Percentiles rank a stretch among this genome's conserved stretches.
Conservation (phyloP, 2,888 invertebrate genomes). For the Drosophila algonquin region DNA sequence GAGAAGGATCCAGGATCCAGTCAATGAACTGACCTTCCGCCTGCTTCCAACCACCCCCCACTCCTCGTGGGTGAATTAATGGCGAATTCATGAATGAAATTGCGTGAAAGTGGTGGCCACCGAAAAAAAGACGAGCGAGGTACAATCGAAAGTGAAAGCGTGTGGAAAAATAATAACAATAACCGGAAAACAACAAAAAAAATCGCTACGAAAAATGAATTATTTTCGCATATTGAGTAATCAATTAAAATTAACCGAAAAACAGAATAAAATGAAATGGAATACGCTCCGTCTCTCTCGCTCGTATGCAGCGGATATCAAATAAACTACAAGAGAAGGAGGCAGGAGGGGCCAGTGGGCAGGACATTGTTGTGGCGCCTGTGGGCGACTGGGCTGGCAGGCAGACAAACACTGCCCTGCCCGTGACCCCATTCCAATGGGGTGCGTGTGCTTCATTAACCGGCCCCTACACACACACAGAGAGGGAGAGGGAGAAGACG, state of each 20-base stretch:
- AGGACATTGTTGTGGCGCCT: conserved; percentile 42
- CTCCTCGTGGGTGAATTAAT: conserved; percentile 43
- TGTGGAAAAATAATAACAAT: conserved; percentile 50
- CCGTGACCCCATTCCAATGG: conserved; percentile 74
- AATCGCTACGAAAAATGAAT: conserved; percentile 48
- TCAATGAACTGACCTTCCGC: conserved; percentile 41
- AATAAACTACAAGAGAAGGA: conserved; percentile 6
- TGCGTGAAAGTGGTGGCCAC: conserved; percentile 44
- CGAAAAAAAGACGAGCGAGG: conserved; percentile 16
- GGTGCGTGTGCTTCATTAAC: conserved; percentile 77
- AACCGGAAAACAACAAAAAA: conserved; percentile 33
- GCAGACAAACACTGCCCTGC: conserved; percentile 49
- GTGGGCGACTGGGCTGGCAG: conserved; percentile 10
- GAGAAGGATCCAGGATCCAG: not conserved
- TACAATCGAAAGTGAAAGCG: conserved; percentile 63
- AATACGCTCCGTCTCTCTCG: not conserved
- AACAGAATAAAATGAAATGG: conserved; percentile 61
- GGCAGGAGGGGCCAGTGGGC: conserved; percentile 6
- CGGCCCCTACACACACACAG: conserved; percentile 32
- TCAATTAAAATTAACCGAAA: conserved; percentile 81
- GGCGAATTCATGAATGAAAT: conserved; percentile 69
- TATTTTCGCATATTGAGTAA: conserved; percentile 73
- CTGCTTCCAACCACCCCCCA: not conserved
- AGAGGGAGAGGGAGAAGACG: not conserved
- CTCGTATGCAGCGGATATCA: conserved; percentile 48